Evolutionary conservation across 2,888 invertebrate species (phyloP), one percentile per base, ranked within the genome.

Genomic region (Tribolium freemani): DNA sequence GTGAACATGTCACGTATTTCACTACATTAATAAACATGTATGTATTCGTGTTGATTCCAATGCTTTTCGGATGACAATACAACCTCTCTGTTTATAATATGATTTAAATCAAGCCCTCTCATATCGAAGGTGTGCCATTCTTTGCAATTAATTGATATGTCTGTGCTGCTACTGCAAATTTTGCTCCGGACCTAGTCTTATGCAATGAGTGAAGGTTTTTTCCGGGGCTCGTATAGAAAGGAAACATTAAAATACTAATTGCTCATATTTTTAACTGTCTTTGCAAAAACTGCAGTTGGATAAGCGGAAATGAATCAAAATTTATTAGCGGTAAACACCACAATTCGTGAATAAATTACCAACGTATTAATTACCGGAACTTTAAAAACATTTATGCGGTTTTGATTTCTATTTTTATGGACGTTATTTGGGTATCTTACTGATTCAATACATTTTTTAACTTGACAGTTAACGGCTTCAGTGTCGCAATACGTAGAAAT

Each of bases 71-170:
- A 67, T 26, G 56, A 67, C 66, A 54, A 54, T 44, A 58, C 31
- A n/a, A 50, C 13, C 4, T 11, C 50, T 46, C 38, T 58, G 10
- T 54, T 66, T 54, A 46, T 54, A 9, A n/a, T 67, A 54, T 69
- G 44, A 61, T 69, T 69, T 61, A 61, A 53, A 53, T 46, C 61
- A 31, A 9, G 44, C 61, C 21, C 63, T 26, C 54, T 11, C 58
- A 58, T 50, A 20, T 61, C 21, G 31, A 56, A 63, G 70, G 63
- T 70, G 70, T 56, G 64, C 8, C 60, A 71, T 71, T 71, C 66
- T 71, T 66, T 66, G 71, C 58, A 58, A 71, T 71, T 71, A 58
- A 66, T 66, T 71, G 64, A 71, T 71, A 57, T 20, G 56, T 71
- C 71, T 50, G 16, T 16, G 16, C 16, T 16, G 16, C 16, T 16